Conservation (phyloP, 2,888 invertebrate species). For the Cartodere bifasciata region DNA sequence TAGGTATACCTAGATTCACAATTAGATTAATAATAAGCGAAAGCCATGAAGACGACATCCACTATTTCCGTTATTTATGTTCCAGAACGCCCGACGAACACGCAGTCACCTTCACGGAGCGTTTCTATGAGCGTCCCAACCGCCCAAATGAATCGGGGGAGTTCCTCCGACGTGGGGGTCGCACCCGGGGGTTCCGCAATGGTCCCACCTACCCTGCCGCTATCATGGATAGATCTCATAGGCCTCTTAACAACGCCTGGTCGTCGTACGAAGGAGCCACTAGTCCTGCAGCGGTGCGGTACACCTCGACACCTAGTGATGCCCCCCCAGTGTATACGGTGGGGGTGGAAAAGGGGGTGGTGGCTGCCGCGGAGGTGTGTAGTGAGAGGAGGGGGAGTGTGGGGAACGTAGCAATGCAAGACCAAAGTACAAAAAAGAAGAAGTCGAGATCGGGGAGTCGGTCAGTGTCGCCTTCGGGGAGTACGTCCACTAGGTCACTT, state of each 20-base stretch:
- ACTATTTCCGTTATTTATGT: background rate
- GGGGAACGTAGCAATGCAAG: conserved; percentile 13
- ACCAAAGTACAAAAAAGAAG: conserved; percentile 30
- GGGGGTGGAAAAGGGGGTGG: conserved; percentile 39
- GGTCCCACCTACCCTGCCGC: conserved; percentile 34
- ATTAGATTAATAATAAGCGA: no score
- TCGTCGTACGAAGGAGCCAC: conserved; percentile 13
- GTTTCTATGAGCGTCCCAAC: conserved; percentile 40
- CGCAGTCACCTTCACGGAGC: conserved; percentile 35
- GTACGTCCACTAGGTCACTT: conserved; percentile 42
- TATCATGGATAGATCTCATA: conserved; percentile 24
- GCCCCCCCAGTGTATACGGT: conserved; percentile 26
- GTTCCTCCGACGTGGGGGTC: conserved; percentile 27
- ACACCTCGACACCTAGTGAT: conserved; percentile 31
- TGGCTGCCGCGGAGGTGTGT: conserved; percentile 38
- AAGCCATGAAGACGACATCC: background rate
- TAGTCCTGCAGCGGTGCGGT: conserved; percentile 15
- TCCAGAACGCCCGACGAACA: conserved; percentile 41
- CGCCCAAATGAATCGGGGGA: conserved; percentile 22
- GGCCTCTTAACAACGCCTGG: conserved; percentile 17
- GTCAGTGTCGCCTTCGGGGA: conserved; percentile 40
- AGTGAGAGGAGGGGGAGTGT: conserved; percentile 21
- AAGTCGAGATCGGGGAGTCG: conserved; percentile 39
- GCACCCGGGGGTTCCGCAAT: conserved; percentile 36
- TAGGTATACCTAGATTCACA: no score